phyloP scores from a whole-genome alignment of 2,797 vertebrate genomes.

The Hoplostethus atlanticus region DNA sequence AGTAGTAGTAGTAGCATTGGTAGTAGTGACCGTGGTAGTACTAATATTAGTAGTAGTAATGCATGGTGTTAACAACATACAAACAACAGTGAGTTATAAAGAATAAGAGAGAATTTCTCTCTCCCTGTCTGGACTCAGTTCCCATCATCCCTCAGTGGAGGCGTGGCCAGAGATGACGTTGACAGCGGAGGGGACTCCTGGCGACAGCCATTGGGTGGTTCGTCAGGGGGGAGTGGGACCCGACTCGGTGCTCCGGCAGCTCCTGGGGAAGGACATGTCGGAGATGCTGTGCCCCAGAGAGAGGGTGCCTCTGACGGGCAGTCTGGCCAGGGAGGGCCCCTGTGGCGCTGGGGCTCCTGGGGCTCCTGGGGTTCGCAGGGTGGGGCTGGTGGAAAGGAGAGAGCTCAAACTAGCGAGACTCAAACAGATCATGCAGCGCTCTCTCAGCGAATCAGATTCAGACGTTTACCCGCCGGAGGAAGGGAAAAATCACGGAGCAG shows the following conservation, averaged over 20 bases:
- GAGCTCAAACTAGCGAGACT: constrained; percentile 93
- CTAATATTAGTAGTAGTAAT: no score
- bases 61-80: background rate
- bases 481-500: constrained; percentile 78
- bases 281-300: constrained; percentile 89
- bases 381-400: constrained; percentile 84
- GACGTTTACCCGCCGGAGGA: constrained; percentile 91
- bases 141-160: constrained; percentile 88
- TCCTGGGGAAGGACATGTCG: constrained; percentile 91
- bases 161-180: constrained; percentile 87
- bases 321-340: constrained; percentile 72
- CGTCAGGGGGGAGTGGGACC: constrained; percentile 91
- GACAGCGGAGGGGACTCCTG: constrained; percentile 80
- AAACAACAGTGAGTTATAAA: background rate
- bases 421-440: constrained; percentile 95
- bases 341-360: constrained; percentile 42
- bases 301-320: constrained; percentile 80
- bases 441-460: constrained; percentile 93
- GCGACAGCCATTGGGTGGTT: constrained; percentile 83
- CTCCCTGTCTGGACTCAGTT: constrained; percentile 80
- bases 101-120: background rate
- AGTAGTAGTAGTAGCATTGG: no score
- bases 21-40: no score
- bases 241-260: constrained; percentile 90
- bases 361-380: constrained; percentile 44